These are phyloP conservation scores for Engraulis encrasicolus DNA, from an alignment of 2,113 vertebrate genomes.

Conservation along the genomic window DNA sequence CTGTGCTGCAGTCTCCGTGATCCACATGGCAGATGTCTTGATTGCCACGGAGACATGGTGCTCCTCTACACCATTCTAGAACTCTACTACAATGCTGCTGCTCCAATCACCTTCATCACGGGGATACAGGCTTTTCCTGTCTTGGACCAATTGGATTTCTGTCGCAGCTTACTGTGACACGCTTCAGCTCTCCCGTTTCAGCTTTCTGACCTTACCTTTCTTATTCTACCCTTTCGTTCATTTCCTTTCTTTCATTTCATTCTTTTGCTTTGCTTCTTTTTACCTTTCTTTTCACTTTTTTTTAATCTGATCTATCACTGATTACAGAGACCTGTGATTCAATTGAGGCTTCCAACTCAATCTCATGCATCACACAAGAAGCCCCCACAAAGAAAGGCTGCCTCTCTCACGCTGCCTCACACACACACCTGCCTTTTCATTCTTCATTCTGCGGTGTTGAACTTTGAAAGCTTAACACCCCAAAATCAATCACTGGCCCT, in stretches of 20 bases:
- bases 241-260: background rate
- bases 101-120: background rate
- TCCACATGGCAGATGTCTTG: background rate
- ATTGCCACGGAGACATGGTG: background rate
- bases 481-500: constrained; percentile 1
- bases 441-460: background rate
- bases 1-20: background rate
- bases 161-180: background rate
- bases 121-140: background rate
- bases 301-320: background rate
- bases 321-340: background rate
- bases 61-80: background rate
- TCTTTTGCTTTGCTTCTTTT: background rate
- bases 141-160: background rate
- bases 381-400: background rate
- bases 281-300: background rate
- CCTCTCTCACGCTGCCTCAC: too few species aligned
- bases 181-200: background rate
- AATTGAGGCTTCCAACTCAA: background rate
- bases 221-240: too few species aligned
- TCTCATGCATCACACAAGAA: background rate
- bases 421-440: background rate
- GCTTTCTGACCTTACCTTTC: too few species aligned
- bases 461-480: constrained; percentile 8
- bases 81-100: too few species aligned